Evolutionary conservation across 2,113 vertebrate species (phyloP).

Genomic region (Notechis scutatus): DNA sequence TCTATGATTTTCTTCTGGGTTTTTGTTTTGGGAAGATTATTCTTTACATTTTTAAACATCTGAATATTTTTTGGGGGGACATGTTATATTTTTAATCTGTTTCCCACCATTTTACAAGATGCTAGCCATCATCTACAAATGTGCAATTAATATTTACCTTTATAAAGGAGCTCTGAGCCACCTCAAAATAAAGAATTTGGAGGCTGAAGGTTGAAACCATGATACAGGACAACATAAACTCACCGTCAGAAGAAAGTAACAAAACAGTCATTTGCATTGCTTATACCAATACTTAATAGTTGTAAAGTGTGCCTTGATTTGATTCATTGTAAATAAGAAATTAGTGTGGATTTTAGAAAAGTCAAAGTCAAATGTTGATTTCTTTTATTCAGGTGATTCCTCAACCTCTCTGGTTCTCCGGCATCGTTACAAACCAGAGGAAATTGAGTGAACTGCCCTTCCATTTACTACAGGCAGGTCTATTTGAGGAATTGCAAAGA

Average conservation of each 20-base stretch:
- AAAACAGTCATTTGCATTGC: background rate
- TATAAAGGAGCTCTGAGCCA: background rate
- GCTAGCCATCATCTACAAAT: background rate
- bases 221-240: background rate
- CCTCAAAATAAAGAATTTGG: background rate
- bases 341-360: background rate
- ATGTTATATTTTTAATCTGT: background rate
- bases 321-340: background rate
- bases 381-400: conserved; percentile 64
- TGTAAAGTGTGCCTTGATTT: background rate
- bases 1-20: background rate
- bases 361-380: background rate
- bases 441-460: conserved; percentile 78
- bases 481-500: conserved; percentile 68
- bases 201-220: background rate
- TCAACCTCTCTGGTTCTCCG: conserved; percentile 80
- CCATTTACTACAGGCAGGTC: conserved; percentile 69
- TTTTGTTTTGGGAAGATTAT: background rate
- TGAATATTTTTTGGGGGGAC: background rate
- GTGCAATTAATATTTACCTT: background rate
- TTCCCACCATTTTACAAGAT: background rate
- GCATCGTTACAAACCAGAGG: conserved; percentile 69
- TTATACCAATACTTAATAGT: background rate
- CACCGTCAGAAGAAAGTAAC: background rate
- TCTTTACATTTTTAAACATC: background rate